phyloP scores from a whole-genome alignment of 2,888 invertebrate genomes.

The Drosophila picticornis region DNA sequence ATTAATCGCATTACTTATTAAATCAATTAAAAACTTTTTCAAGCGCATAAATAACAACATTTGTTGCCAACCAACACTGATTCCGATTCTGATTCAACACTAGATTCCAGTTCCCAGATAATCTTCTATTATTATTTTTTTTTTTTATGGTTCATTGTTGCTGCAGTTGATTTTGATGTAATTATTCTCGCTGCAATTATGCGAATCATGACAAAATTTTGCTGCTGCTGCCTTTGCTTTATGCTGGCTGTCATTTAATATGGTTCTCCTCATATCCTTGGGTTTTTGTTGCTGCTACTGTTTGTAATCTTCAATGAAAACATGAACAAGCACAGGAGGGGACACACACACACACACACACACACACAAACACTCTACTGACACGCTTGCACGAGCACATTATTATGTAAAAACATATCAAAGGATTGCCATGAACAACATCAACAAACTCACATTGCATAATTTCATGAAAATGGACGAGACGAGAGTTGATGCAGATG shows the following conservation, averaged over 20 bases:
- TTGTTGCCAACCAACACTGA: constrained; percentile 45
- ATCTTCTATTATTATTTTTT: constrained; percentile 65
- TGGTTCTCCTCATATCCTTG: constrained; percentile 47
- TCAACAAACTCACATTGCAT: constrained; percentile 68
- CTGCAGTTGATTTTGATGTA: constrained; percentile 73
- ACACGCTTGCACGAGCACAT: constrained; percentile 45
- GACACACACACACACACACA: constrained; percentile 10
- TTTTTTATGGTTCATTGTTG: constrained; percentile 13
- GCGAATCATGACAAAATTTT: constrained; percentile 72
- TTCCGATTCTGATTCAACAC: constrained; percentile 1
- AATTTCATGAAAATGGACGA: constrained; percentile 58
- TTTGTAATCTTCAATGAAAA: constrained; percentile 78
- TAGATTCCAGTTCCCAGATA: constrained; percentile 15
- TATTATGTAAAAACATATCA: constrained; percentile 79
- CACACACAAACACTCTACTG: constrained; percentile 6
- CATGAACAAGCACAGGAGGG: constrained; percentile 40
- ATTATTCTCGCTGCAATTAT: constrained; percentile 81
- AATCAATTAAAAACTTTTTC: constrained; percentile 79
- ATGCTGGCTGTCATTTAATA: constrained; percentile 56
- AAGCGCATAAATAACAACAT: constrained; percentile 79
- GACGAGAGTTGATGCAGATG: neutral
- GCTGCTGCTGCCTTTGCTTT: constrained; percentile 50
- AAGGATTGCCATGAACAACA: constrained; percentile 73
- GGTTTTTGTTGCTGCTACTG: constrained; percentile 50
- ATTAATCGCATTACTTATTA: constrained; percentile 80